Base-by-base conservation (phyloP, 2,888 invertebrate genomes). In the Campoplex capitator region DNA sequence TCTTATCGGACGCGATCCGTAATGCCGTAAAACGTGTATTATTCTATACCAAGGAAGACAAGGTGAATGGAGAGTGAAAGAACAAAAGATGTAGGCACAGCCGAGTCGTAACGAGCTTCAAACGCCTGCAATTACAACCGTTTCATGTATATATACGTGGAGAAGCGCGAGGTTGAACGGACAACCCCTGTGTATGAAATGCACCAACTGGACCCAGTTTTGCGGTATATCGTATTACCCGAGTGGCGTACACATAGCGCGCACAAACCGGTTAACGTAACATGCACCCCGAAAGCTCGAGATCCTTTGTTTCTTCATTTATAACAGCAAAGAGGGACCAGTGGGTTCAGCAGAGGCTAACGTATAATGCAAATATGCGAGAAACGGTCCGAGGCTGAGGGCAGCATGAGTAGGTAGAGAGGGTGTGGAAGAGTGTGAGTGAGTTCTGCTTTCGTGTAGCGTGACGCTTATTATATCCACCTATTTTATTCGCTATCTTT, bases 291-390 rank as follows among this genome's bases (percentile, higher is more conserved):
- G 23, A 83, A 80, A 75, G 71, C 86, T 80, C 70, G 51, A 23
- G 75, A 58, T 48, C 91, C 89, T 92, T 91, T 92, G 91, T 91
- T 90, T 89, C 76, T 88, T 88, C 88, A 88, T 85, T 89, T 88
- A 88, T 89, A 88, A 79, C 81, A 76, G 71, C 78, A 51, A 84
- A 74, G 85, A 80, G 84, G 85, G 84, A 85, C 13, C 80, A 48
- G 71, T 71, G 74, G 83, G 78, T 83, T 73, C 74, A 78, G 75
- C 67, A 62, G 51, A 45, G 58, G 83, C 82, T 28, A 38, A 71
- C 65, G 65, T 65, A 67, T 67, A 80, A 70, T 48, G 58, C 45
- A 65, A 16, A 51, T 32, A 71, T 48, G 32, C 18, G 32, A 32
- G 71, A 28, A 51, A 71, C 18, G 32, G 2, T 51, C 48, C 48